These are phyloP conservation scores for Rhynchonycteris naso DNA, from an alignment of 2,797 vertebrate genomes.

Conservation along the genomic window DNA sequence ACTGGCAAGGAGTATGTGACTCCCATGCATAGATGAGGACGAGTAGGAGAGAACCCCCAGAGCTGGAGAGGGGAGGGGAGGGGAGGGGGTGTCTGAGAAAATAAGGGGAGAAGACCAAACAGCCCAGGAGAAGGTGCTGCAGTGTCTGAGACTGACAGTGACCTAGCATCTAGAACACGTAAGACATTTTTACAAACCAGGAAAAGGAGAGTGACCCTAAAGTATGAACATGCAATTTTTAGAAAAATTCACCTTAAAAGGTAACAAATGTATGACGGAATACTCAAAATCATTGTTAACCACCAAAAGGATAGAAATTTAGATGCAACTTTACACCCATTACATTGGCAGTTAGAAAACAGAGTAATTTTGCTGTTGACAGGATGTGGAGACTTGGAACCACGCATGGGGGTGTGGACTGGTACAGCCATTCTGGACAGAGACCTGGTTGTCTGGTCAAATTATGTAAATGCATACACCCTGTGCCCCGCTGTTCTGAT, in stretches of 20 bases:
- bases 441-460: neutral
- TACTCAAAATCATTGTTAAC: neutral
- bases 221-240: neutral
- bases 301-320: neutral
- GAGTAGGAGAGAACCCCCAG: neutral
- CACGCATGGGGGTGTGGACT: accelerated
- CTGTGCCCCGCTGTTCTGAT: neutral
- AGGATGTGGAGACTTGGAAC: neutral
- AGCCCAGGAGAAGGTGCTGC: neutral
- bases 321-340: neutral
- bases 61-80: neutral
- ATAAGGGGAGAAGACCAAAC: neutral
- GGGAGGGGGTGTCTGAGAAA: neutral
- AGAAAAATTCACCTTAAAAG: neutral
- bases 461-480: neutral
- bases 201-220: neutral
- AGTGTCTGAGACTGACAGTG: neutral
- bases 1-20: neutral
- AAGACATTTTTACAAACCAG: neutral
- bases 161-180: neutral
- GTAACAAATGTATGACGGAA: neutral
- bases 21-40: too few species aligned
- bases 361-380: neutral
- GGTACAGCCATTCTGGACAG: neutral
- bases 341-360: neutral